Percentiles rank a stretch among this genome's conserved stretches.
Evolutionary conservation across 2,113 vertebrate genomes (phyloP).

Genomic region (Mystacornis crossleyi): DNA sequence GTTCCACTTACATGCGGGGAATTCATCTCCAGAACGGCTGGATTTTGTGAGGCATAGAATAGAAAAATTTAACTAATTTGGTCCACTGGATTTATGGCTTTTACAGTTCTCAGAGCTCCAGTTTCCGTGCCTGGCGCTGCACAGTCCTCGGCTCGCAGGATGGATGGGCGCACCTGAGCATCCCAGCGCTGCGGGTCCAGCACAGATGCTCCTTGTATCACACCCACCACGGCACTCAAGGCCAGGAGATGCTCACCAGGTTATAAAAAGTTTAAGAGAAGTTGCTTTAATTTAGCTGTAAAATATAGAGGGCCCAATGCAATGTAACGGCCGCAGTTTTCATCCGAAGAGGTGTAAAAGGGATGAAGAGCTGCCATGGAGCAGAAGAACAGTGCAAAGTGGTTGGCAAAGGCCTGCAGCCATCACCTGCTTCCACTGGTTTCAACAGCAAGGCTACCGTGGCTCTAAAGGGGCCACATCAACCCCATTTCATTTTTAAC

Average conservation of each 20-base stretch:
- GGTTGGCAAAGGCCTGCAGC: not conserved
- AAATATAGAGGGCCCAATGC: rapidly evolving
- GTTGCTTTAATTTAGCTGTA: not conserved
- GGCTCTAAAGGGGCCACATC: not conserved
- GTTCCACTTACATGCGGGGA: not conserved
- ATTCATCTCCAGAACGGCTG: not conserved
- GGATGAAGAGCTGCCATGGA: not conserved
- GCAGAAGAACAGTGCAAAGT: rapidly evolving
- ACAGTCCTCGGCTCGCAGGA: not conserved
- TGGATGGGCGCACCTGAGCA: not conserved
- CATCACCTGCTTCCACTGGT: not conserved
- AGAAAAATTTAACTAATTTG: conserved; percentile 30
- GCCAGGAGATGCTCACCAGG: not conserved
- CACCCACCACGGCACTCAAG: rapidly evolving
- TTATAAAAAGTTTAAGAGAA: not conserved
- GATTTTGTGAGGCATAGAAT: conserved; percentile 36
- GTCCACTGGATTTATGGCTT: conserved; percentile 26
- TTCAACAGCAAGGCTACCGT: not conserved
- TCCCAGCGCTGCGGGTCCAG: not conserved
- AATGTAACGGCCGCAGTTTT: rapidly evolving
- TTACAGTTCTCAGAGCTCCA: conserved; percentile 7
- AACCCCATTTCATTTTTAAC: not conserved
- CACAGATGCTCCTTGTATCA: rapidly evolving
- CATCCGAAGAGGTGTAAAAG: not conserved
- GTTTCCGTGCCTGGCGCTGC: not conserved